Evolutionary conservation across 2,113 vertebrate genomes (phyloP).

Genomic region (Nettapus auritus): DNA sequence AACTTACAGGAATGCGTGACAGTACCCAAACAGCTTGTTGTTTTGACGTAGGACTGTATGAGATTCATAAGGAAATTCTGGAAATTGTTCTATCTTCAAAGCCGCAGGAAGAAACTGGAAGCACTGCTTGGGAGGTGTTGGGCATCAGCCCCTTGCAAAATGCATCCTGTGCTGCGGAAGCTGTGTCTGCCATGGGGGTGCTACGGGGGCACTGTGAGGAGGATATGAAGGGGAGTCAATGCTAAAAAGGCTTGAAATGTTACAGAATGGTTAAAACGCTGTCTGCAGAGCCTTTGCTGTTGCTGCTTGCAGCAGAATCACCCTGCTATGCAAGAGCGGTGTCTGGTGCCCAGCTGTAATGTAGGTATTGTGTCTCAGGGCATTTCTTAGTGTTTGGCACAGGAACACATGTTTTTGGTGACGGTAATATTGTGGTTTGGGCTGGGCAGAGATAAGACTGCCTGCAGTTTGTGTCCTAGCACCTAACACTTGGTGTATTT

Average conservation of each 20-base stretch:
- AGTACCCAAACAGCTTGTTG: not conserved
- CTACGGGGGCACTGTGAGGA: not conserved
- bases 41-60: not conserved
- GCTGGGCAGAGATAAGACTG: not conserved
- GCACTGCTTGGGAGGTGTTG: not conserved
- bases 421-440: not conserved
- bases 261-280: not conserved
- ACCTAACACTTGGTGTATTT: not conserved
- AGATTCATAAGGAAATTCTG: not conserved
- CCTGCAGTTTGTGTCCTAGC: not conserved
- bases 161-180: not conserved
- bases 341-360: not conserved
- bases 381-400: not conserved
- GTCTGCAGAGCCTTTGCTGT: not conserved
- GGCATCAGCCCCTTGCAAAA: not conserved
- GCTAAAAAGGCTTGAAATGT: not conserved
- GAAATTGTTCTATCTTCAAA: not conserved
- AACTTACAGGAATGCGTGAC: not conserved
- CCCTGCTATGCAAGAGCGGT: fast-evolving
- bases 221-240: fast-evolving
- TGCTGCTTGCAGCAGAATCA: not conserved
- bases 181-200: fast-evolving
- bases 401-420: not conserved
- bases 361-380: not conserved
- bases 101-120: not conserved